phyloP scores from a whole-genome alignment of 2,888 invertebrate species.

The Exocentrus adspersus region DNA sequence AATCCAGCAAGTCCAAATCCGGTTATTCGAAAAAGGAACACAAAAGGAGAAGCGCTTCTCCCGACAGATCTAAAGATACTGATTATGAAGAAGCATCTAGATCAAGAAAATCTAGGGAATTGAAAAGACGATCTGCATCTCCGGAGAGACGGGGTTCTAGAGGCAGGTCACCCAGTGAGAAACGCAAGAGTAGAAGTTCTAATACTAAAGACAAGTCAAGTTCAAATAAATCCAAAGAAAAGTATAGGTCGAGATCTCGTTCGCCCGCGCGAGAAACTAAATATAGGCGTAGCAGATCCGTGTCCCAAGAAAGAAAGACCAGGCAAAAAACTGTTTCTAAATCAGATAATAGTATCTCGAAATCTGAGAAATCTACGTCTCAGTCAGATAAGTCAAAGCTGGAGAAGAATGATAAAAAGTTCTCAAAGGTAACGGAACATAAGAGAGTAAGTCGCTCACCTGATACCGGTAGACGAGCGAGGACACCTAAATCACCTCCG shows the following conservation, averaged over 20 bases:
- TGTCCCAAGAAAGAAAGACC: constrained; percentile 26
- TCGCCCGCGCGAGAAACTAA: constrained; percentile 18
- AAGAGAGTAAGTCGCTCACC: constrained; percentile 4
- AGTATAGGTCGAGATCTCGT: constrained; percentile 18
- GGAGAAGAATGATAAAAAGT: constrained; percentile 41
- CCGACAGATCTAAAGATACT: constrained; percentile 38
- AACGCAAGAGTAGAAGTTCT: constrained; percentile 23
- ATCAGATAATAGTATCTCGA: constrained; percentile 1
- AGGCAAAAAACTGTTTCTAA: no score
- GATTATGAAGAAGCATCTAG: constrained; percentile 12
- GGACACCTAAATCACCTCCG: constrained; percentile 14
- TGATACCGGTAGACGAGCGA: constrained; percentile 9
- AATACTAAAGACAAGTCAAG: constrained; percentile 2
- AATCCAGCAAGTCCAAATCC: constrained; percentile 30
- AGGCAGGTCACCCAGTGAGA: constrained; percentile 22
- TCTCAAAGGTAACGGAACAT: constrained; percentile 5
- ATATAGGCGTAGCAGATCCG: constrained; percentile 33
- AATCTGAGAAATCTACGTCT: constrained; percentile 28
- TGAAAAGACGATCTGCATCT: constrained; percentile 32
- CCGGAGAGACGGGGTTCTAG: constrained; percentile 44
- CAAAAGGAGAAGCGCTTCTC: constrained; percentile 37
- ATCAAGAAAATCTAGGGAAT: constrained; percentile 47
- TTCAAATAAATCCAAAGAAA: constrained; percentile 19
- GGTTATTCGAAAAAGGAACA: constrained; percentile 39
- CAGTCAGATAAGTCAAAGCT: constrained; percentile 44